These are phyloP conservation scores for Auanema sp. DNA, from an alignment of 2,888 invertebrate species.

Conservation along the genomic window DNA sequence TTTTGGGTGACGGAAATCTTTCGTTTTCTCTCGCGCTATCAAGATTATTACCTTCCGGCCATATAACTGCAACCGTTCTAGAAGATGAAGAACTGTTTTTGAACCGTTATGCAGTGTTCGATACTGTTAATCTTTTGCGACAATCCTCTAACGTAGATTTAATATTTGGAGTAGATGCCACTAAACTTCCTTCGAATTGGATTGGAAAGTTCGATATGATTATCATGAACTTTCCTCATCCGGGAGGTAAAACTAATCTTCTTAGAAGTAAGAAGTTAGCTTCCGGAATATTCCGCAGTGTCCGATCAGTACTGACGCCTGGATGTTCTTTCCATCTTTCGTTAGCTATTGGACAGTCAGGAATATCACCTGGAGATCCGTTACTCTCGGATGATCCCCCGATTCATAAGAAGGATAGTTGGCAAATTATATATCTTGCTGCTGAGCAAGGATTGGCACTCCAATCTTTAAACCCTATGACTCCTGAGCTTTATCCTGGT, in stretches of 20 bases:
- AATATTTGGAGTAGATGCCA: slow-evolving; percentile 38
- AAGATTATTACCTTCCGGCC: slow-evolving; percentile 3
- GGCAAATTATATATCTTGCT: slow-evolving; percentile 52
- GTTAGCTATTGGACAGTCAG: slow-evolving; percentile 51
- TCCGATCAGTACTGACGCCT: slow-evolving; percentile 22
- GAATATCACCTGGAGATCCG: slow-evolving; percentile 25
- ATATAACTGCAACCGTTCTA: slow-evolving; percentile 38
- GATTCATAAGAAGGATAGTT: slow-evolving; percentile 50
- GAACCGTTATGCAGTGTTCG: slow-evolving; percentile 22
- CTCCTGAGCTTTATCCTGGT: slow-evolving; percentile 31
- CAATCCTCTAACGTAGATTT: slow-evolving; percentile 26
- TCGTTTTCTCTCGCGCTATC: slow-evolving; percentile 40
- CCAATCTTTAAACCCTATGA: slow-evolving; percentile 22
- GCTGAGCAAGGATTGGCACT: slow-evolving; percentile 42
- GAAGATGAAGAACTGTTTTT: slow-evolving; percentile 32
- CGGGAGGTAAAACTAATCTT: slow-evolving; percentile 72
- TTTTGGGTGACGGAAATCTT: slow-evolving; percentile 48
- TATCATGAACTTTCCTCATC: slow-evolving; percentile 73
- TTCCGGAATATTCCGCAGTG: slow-evolving; percentile 51
- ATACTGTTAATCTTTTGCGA: slow-evolving; percentile 22
- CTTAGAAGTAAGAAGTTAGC: slow-evolving; percentile 70
- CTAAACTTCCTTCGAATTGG: slow-evolving; percentile 27
- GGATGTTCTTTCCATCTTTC: slow-evolving; percentile 42
- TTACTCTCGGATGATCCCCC: slow-evolving; percentile 21
- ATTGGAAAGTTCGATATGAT: slow-evolving; percentile 66